A percentile compares a stretch with the other conserved stretches of the same genome.
Conservation (phyloP, 2,888 invertebrate genomes). For the Phyto melanocephala region DNA sequence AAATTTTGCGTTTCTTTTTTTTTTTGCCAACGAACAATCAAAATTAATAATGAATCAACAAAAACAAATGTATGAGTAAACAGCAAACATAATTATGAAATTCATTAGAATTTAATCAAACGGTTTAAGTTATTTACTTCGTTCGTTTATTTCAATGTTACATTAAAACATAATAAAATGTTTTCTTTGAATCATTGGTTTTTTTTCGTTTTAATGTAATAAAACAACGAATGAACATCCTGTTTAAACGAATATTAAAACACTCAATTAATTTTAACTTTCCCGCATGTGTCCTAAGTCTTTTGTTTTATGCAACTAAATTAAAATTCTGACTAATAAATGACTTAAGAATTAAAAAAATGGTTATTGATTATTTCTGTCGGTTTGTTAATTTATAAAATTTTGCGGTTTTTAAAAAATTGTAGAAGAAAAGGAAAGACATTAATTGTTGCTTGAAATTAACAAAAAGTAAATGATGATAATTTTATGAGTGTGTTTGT, state of each 20-base stretch:
- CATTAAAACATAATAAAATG: no score
- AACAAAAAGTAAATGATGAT: conserved; percentile 3
- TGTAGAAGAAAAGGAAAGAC: conserved; percentile 29
- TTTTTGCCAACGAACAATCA: neutral
- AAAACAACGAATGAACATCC: no score
- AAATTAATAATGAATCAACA: neutral
- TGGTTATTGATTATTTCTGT: no score
- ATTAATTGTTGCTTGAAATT: conserved; percentile 10
- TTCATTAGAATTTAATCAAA: neutral
- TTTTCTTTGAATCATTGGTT: no score
- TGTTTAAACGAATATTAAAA: no score
- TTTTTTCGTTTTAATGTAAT: no score
- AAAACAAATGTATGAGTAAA: neutral
- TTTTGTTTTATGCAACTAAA: conserved; percentile 5
- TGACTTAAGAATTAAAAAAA: neutral
- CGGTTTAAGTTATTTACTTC: neutral
- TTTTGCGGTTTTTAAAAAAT: conserved; percentile 4
- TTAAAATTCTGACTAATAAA: neutral
- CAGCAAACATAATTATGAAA: neutral
- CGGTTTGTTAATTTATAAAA: no score
- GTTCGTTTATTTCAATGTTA: no score
- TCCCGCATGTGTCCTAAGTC: neutral
- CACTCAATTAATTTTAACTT: neutral
- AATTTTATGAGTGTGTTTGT: neutral
- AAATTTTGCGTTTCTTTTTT: neutral